Conservation (phyloP, 2,888 invertebrate species). For the Agapetus fuscipes region DNA sequence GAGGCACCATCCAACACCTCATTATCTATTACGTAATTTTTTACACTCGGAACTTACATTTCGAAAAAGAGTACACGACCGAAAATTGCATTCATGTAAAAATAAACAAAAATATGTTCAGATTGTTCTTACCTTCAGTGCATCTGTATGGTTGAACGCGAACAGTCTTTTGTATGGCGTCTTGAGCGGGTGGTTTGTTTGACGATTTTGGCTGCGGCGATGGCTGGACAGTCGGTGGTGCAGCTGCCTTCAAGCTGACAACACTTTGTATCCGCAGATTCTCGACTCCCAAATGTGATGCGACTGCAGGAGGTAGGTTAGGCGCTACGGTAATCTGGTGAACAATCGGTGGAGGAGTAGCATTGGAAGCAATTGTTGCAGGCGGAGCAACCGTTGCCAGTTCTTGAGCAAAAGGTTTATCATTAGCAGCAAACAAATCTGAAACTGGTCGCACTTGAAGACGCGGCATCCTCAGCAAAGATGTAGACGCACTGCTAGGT, state of each 20-base stretch:
- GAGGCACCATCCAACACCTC: neutral
- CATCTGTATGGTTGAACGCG: neutral
- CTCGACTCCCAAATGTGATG: slow-evolving; percentile 3
- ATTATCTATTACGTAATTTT: no score
- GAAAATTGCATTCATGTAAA: no score
- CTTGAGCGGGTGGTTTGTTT: no score
- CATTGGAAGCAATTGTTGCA: neutral
- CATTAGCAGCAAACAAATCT: slow-evolving; percentile 33
- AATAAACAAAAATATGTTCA: neutral
- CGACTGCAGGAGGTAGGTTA: no score
- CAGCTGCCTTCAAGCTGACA: slow-evolving; percentile 37
- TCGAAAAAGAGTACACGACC: no score
- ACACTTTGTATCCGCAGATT: slow-evolving; percentile 42
- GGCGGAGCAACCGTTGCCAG: neutral
- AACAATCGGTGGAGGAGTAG: no score
- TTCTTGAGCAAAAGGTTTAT: neutral
- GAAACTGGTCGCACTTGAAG: slow-evolving; percentile 29
- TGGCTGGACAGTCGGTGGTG: slow-evolving; percentile 27
- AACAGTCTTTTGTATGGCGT: no score
- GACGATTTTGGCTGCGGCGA: neutral
- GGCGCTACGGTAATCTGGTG: no score
- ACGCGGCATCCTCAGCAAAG: no score
- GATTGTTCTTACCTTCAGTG: neutral
- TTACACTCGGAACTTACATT: no score
- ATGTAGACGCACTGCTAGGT: no score